A percentile compares a stretch with the other conserved stretches of the same genome.
Conservation (phyloP, 2,888 invertebrate species). For the Globia sparganii region DNA sequence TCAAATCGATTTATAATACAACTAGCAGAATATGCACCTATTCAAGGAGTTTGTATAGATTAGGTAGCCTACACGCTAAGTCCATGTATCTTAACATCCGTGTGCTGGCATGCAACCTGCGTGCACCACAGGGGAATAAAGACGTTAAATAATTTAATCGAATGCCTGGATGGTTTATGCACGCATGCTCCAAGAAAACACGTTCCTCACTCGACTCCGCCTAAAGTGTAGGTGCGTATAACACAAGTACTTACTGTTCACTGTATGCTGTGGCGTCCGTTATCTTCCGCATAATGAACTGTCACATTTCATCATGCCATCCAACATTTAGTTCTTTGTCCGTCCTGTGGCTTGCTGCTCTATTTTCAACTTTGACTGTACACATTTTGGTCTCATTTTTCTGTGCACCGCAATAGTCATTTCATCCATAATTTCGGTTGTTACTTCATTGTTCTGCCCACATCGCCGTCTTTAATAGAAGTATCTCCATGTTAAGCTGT, state of each 20-base stretch:
- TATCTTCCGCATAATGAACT: conserved; percentile 71
- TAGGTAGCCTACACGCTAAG: conserved; percentile 72
- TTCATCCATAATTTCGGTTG: conserved; percentile 65
- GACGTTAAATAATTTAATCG: conserved; percentile 90
- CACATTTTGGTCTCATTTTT: conserved; percentile 42
- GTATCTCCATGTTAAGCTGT: conserved; percentile 60
- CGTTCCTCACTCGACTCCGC: conserved; percentile 64
- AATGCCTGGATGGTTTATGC: conserved; percentile 85
- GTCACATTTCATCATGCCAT: conserved; percentile 70
- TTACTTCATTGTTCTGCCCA: conserved; percentile 57
- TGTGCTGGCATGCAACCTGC: conserved; percentile 87
- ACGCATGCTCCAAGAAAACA: conserved; percentile 78
- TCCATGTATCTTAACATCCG: conserved; percentile 83
- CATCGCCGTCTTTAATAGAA: conserved; percentile 55
- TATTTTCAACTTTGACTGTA: conserved; percentile 53
- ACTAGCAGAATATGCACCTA: conserved; percentile 32
- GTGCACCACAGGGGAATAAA: conserved; percentile 88
- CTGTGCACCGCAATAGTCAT: conserved; percentile 33
- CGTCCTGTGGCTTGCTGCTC: conserved; percentile 28
- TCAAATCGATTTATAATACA: conserved; percentile 36
- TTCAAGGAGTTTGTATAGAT: conserved; percentile 61
- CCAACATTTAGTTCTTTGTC: conserved; percentile 66
- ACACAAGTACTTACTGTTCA: conserved; percentile 60
- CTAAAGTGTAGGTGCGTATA: conserved; percentile 67
- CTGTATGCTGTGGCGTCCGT: conserved; percentile 63